phyloP scores from a whole-genome alignment of 92 coral and sea anemone species.

The Heteractis magnifica region DNA sequence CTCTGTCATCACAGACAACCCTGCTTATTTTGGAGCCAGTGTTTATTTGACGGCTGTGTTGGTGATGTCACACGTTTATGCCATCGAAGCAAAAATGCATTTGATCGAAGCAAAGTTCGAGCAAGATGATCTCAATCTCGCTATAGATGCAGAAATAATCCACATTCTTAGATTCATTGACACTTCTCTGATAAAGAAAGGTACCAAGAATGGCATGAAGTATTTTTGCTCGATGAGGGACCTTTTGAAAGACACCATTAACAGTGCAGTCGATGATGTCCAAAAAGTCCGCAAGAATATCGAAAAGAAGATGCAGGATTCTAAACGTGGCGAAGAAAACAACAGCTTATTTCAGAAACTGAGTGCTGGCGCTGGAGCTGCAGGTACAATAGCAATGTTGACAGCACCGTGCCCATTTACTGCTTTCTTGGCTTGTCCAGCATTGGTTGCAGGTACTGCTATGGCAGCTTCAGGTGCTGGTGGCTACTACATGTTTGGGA shows the following conservation, averaged over 20 bases:
- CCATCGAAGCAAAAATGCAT: neutral
- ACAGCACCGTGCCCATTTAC: too few relatives aligned
- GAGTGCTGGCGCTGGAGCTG: neutral
- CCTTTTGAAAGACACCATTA: neutral
- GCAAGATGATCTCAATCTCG: neutral
- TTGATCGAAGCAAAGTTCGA: neutral
- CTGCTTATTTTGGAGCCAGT: conserved; percentile 1
- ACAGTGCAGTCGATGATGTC: neutral
- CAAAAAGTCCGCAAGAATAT: neutral
- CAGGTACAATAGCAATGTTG: neutral
- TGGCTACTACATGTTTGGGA: too few relatives aligned
- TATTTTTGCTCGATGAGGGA: neutral
- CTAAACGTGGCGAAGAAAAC: neutral
- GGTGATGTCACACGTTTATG: neutral
- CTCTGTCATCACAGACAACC: neutral
- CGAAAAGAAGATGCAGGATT: neutral
- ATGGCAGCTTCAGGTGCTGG: too few relatives aligned
- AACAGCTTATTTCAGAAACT: too few relatives aligned
- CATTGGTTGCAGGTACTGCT: too few relatives aligned
- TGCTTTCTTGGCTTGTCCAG: too few relatives aligned
- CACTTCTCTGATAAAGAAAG: neutral
- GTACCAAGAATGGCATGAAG: neutral
- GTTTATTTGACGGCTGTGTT: neutral
- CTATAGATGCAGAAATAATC: neutral
- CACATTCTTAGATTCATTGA: neutral